Conservation (phyloP, 1,140 invertebrate genomes). For the Brachionus koreanus region DNA sequence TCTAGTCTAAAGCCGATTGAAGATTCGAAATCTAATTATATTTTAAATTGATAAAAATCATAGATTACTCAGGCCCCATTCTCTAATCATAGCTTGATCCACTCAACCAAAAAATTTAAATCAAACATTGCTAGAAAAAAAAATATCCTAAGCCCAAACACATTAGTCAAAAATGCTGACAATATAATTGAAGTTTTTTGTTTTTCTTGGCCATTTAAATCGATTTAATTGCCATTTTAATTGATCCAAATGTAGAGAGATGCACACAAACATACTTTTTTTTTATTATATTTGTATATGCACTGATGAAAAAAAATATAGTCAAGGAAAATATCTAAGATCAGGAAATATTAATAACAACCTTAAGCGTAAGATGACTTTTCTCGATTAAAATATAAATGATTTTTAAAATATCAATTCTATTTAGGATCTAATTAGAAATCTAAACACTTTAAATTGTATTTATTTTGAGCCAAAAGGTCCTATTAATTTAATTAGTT, state of each 20-base stretch:
- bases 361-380: conserved; percentile 18
- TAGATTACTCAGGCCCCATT: neutral
- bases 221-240: conserved; percentile 7
- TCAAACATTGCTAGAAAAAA: neutral
- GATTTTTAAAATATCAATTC: neutral
- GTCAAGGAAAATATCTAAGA: neutral
- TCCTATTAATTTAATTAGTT: conserved; percentile 27
- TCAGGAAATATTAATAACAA: conserved; percentile 28
- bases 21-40: conserved; percentile 2
- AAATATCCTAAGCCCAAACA: neutral
- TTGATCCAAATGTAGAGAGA: neutral
- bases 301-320: neutral
- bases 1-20: neutral
- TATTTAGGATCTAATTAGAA: conserved; percentile 16
- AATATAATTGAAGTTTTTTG: conserved; percentile 14
- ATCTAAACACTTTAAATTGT: neutral
- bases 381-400: neutral
- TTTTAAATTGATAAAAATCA: neutral
- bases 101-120: neutral
- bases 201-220: conserved; percentile 11
- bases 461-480: neutral
- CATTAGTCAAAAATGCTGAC: conserved; percentile 10
- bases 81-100: neutral
- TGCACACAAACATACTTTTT: neutral
- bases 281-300: neutral